Evolutionary conservation across 2,113 vertebrate genomes (phyloP), one percentile per base, ranked within the genome.

Genomic region (Machaerirhynchus nigripectus): DNA sequence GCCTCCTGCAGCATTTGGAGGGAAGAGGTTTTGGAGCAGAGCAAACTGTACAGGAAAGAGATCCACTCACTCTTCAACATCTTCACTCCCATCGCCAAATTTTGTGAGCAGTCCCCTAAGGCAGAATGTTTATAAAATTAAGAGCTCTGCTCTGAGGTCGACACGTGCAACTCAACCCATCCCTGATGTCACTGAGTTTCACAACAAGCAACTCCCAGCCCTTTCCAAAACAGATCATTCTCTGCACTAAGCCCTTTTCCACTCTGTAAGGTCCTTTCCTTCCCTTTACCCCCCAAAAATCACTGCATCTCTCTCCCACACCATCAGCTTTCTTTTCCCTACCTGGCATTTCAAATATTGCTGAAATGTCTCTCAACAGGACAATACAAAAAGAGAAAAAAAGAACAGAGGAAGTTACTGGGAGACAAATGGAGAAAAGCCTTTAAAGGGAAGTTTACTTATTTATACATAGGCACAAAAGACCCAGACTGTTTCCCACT

Each of bases 51-150:
- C 22, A 7, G 2, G 10, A 46, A 88, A 39, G 73, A 87, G 44
- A 44, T 83, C 27, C 91, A 98, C 98, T 98, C 97, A 99, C 99
- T 98, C 97, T 96, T 98, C 98, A 39, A 97, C 96, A 82, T 98
- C 98, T 92, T 98, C 98, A 40, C 98, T 98, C 42, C 98, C 97
- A 39, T 99, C 98, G 55, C 98, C 98, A 84, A 98, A 98, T 80
- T 98, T 98, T 81, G 98, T 92, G 22, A 98, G 92, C 93, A 98
- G 98, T 49, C 98, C 98, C 95, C 99, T 99, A 97, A 90, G 87
- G 91, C 65, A 77, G 95, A 97, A 97, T 2, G 82, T 92, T 96
- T 35, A 63, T 30, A 94, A 21, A 42, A 90, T 82, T 95, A 82
- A 93, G 87, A 94, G 83, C 60, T 77, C 91, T 37, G 84, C 87